Conservation (phyloP, 2,113 vertebrate genomes). For the Rhombomys opimus region DNA sequence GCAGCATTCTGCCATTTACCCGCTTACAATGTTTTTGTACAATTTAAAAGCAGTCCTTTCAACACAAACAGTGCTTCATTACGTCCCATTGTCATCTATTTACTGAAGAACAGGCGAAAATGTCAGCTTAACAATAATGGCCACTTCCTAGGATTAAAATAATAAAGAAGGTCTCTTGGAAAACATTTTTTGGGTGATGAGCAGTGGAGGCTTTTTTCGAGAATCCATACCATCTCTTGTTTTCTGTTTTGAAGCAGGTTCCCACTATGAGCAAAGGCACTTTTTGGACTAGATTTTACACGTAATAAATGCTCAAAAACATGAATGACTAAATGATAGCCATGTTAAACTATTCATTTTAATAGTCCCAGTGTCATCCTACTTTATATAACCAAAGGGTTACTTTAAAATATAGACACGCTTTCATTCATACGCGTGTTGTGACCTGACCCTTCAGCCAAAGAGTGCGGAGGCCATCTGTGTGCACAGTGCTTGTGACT, state of each 20-base stretch:
- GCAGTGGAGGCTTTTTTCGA: neutral
- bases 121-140: slow-evolving; percentile 48
- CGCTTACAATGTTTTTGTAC: slow-evolving; percentile 48
- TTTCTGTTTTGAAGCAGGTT: slow-evolving; percentile 29
- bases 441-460: neutral
- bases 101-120: slow-evolving; percentile 53
- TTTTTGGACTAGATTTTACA: slow-evolving; percentile 50
- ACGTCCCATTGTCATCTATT: slow-evolving; percentile 53
- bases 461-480: neutral
- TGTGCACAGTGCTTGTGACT: neutral
- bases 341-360: slow-evolving; percentile 40
- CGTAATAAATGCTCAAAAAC: slow-evolving; percentile 23
- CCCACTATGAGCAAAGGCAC: neutral
- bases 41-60: slow-evolving; percentile 56
- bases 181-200: neutral
- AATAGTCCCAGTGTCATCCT: slow-evolving; percentile 11
- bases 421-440: neutral
- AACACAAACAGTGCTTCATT: slow-evolving; percentile 62
- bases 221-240: neutral
- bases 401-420: neutral
- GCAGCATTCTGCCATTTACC: slow-evolving; percentile 36
- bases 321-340: neutral
- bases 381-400: slow-evolving; percentile 29
- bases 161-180: slow-evolving; percentile 32
- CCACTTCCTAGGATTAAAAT: slow-evolving; percentile 61